Percentiles rank a stretch among this genome's conserved stretches.
These are phyloP conservation scores for Propithecus deckenii DNA, from an alignment of 2,797 vertebrate species.

Conservation along the genomic window DNA sequence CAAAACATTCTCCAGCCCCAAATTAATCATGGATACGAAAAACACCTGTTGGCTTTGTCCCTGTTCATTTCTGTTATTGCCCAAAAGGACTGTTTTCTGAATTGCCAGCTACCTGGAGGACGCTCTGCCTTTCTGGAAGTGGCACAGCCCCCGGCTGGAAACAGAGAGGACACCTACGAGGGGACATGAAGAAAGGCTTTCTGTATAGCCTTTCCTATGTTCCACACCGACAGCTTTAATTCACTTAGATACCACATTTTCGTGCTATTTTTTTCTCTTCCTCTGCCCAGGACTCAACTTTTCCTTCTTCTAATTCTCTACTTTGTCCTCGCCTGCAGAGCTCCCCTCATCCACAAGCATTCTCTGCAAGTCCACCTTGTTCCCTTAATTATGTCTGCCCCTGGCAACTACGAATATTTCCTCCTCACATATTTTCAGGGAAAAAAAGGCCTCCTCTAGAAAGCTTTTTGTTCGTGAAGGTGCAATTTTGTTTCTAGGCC, in stretches of 20 bases:
- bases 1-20: slow-evolving; percentile 73
- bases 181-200: not conserved
- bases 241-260: not conserved
- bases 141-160: not conserved
- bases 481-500: slow-evolving; percentile 25
- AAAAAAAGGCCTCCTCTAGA: not conserved
- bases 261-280: not conserved
- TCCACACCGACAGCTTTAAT: not conserved
- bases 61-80: not conserved
- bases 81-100: not conserved
- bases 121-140: not conserved
- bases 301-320: not conserved
- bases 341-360: not conserved
- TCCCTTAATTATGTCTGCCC: not conserved
- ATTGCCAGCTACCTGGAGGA: not conserved
- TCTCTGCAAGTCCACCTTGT: not conserved
- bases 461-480: not conserved
- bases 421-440: not conserved
- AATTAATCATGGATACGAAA: slow-evolving; percentile 42
- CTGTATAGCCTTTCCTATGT: not conserved
- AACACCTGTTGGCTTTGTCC: not conserved
- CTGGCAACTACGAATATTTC: not conserved
- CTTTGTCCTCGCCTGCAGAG: not conserved
- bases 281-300: not conserved
- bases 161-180: not conserved